Evolutionary conservation across 2,113 vertebrate genomes (phyloP).

Genomic region (Castor canadensis): DNA sequence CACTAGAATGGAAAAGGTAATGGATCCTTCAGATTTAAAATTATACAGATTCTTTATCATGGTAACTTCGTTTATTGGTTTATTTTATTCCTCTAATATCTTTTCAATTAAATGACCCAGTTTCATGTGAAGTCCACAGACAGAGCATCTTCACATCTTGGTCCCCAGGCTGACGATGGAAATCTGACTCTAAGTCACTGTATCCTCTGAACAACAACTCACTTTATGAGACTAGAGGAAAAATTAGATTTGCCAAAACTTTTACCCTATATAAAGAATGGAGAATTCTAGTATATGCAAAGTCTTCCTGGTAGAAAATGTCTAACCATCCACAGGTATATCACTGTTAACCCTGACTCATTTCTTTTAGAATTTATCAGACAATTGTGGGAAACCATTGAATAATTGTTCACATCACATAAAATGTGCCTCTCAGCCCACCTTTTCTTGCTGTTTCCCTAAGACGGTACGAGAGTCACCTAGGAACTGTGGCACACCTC

Average conservation of each 20-base stretch:
- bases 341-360: background rate
- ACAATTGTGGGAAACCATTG: background rate
- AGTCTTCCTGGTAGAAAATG: background rate
- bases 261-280: background rate
- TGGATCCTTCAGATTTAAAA: background rate
- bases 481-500: too few relatives aligned
- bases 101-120: background rate
- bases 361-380: slow-evolving; percentile 9
- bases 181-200: background rate
- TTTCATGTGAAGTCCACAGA: background rate
- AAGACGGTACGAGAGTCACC: background rate
- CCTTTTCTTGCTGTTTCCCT: background rate
- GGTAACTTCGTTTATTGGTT: background rate
- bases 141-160: background rate
- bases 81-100: background rate
- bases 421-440: background rate
- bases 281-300: background rate
- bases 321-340: background rate
- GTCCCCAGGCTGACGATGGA: background rate
- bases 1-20: background rate
- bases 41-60: background rate
- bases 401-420: background rate
- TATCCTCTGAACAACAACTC: background rate
- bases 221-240: background rate
- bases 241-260: background rate